A percentile compares a stretch with the other conserved stretches of the same genome.
phyloP scores from a whole-genome alignment of 1,140 invertebrate species.

The Bombus fervidus region DNA sequence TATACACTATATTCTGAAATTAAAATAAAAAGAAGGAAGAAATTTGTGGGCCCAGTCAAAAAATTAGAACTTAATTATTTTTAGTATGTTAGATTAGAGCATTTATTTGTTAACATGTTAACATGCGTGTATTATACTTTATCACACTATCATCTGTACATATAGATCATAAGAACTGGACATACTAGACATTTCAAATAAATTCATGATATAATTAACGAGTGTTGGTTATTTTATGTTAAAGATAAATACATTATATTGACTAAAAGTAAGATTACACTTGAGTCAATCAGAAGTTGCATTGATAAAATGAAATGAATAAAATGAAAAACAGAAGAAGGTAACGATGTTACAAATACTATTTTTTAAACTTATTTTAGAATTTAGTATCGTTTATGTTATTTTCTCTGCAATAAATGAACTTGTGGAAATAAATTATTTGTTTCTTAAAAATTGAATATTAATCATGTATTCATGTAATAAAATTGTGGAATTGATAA shows the following conservation, averaged over 20 bases:
- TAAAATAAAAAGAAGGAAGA: not conserved
- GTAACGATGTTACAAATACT: too few relatives aligned
- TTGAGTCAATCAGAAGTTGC: too few relatives aligned
- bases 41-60: slow-evolving; percentile 73
- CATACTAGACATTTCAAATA: slow-evolving; percentile 79
- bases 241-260: not conserved
- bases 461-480: too few relatives aligned
- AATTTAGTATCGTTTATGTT: too few relatives aligned
- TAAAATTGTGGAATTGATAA: too few relatives aligned
- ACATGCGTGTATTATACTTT: slow-evolving; percentile 79
- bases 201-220: slow-evolving; percentile 76
- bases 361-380: too few relatives aligned
- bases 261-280: not conserved
- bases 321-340: too few relatives aligned
- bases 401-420: too few relatives aligned
- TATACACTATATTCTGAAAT: slow-evolving; percentile 6
- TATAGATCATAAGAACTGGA: slow-evolving; percentile 78
- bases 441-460: too few relatives aligned
- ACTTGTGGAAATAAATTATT: too few relatives aligned
- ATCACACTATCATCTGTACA: slow-evolving; percentile 79
- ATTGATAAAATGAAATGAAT: too few relatives aligned
- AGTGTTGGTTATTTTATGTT: slow-evolving; percentile 49
- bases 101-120: slow-evolving; percentile 80
- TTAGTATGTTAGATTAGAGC: slow-evolving; percentile 76
- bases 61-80: slow-evolving; percentile 73